These are phyloP conservation scores for Erpornis zantholeuca DNA, from an alignment of 2,113 vertebrate species.

Conservation along the genomic window DNA sequence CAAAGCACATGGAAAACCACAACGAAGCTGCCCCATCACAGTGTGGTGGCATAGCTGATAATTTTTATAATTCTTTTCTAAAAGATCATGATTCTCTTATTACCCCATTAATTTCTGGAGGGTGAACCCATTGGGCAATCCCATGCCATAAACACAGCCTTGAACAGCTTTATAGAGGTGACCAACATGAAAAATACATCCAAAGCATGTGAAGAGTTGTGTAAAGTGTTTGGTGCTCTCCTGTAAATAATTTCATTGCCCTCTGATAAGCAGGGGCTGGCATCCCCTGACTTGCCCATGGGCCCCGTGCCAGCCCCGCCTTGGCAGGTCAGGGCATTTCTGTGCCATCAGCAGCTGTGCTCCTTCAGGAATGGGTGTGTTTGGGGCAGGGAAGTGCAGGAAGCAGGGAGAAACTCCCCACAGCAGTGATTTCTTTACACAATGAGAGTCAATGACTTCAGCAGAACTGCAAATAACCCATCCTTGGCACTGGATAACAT, in stretches of 20 bases:
- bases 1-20: not conserved
- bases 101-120: not conserved
- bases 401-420: not conserved
- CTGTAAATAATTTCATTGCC: not conserved
- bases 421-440: not conserved
- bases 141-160: not conserved
- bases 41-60: not conserved
- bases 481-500: rapidly evolving
- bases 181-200: not conserved
- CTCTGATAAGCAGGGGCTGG: not conserved
- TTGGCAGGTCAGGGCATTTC: not conserved
- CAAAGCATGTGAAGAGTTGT: rapidly evolving
- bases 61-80: not conserved
- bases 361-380: not conserved
- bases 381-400: not conserved
- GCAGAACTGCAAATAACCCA: not conserved
- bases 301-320: not conserved
- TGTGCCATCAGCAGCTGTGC: not conserved
- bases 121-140: not conserved
- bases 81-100: not conserved
- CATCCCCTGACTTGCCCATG: not conserved
- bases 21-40: not conserved
- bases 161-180: not conserved
- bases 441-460: rapidly evolving
- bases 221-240: not conserved